Evolutionary conservation across 2,797 vertebrate genomes (phyloP).

Genomic region (Notolabrus celidotus): DNA sequence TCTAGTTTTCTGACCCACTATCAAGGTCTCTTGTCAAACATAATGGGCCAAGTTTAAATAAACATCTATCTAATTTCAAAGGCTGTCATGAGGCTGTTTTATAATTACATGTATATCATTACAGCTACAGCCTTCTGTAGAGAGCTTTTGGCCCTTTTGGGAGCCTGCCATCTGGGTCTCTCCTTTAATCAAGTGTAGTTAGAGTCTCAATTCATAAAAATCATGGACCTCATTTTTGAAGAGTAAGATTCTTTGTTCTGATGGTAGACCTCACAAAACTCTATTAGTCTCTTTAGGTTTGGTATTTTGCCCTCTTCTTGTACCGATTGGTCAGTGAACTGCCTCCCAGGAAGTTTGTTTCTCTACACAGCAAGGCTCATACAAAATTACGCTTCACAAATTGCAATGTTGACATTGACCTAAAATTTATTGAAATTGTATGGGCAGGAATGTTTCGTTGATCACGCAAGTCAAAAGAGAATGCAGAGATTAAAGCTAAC

Average conservation of each 20-base stretch:
- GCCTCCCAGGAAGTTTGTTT: not conserved
- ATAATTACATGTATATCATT: constrained; percentile 9
- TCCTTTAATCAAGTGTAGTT: not conserved
- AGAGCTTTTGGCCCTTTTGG: constrained; percentile 4
- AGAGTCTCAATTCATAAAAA: not conserved
- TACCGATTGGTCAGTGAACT: not conserved
- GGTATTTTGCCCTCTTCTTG: constrained; percentile 4
- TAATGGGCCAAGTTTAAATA: constrained; percentile 5
- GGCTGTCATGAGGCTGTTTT: not conserved
- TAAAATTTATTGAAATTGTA: constrained; percentile 2
- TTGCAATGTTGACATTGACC: not conserved
- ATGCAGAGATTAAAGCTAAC: constrained; percentile 17
- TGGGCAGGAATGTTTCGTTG: constrained; percentile 7
- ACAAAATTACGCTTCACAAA: not conserved
- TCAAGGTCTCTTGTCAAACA: constrained; percentile 1
- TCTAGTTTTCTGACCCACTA: constrained; percentile 6
- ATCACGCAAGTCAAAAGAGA: constrained; percentile 4
- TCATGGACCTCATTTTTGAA: not conserved
- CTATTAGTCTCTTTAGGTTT: not conserved
- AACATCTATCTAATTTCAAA: not conserved
- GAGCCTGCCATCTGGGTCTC: not conserved
- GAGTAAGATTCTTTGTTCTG: not conserved
- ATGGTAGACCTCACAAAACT: not conserved
- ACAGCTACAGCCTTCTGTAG: constrained; percentile 6
- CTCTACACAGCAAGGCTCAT: not conserved